Percentiles rank a stretch among this genome's conserved stretches.
These are phyloP conservation scores for Amphipyra tragopoginis DNA, from an alignment of 2,888 invertebrate species.

Conservation along the genomic window DNA sequence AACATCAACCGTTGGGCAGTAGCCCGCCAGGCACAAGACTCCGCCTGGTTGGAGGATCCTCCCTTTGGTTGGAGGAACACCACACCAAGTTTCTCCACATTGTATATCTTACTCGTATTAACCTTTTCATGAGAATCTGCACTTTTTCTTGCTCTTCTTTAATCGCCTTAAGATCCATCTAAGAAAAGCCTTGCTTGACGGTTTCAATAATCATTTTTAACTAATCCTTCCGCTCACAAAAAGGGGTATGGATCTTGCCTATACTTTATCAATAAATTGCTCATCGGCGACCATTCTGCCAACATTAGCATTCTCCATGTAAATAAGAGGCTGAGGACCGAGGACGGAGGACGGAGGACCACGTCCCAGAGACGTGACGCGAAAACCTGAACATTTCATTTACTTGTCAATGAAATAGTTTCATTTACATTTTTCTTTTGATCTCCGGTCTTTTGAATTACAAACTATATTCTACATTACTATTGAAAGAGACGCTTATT, in stretches of 20 bases:
- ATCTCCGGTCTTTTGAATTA: slow-evolving; percentile 7
- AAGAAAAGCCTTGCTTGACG: no score
- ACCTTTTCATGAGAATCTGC: no score
- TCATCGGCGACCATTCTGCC: slow-evolving; percentile 28
- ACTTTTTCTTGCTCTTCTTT: no score
- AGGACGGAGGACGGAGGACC: slow-evolving; percentile 28
- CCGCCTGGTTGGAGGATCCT: no score
- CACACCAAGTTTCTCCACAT: no score
- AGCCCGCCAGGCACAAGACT: no score
- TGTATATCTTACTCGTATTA: no score
- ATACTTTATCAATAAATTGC: slow-evolving; percentile 38
- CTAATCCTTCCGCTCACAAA: no score
- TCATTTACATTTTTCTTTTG: slow-evolving; percentile 46
- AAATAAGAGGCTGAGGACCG: slow-evolving; percentile 29
- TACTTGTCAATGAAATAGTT: slow-evolving; percentile 54
- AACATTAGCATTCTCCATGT: slow-evolving; percentile 51
- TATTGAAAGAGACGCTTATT: slow-evolving; percentile 6
- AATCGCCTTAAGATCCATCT: no score
- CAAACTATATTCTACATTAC: neutral
- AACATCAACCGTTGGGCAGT: no score
- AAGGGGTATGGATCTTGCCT: neutral
- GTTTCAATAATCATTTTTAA: no score
- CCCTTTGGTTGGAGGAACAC: no score
- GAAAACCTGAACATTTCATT: slow-evolving; percentile 59
- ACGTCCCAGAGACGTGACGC: slow-evolving; percentile 52